These are phyloP conservation scores for Heliconius aoede DNA, from an alignment of 2,888 invertebrate genomes.

Conservation along the genomic window DNA sequence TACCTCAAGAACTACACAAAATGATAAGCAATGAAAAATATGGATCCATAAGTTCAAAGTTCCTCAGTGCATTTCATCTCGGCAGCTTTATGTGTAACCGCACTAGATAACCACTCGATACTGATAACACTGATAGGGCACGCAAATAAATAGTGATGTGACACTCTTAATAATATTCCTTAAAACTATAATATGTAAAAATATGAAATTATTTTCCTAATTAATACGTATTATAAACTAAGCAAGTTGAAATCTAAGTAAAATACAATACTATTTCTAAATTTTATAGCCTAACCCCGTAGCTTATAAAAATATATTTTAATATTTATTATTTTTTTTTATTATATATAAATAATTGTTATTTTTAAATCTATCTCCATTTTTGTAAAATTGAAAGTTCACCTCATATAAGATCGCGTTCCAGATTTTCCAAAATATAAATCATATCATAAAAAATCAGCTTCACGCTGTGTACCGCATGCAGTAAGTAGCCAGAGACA, in stretches of 20 bases:
- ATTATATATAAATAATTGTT: too few species aligned
- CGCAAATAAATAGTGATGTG: constrained; percentile 54
- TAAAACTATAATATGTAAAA: too few species aligned
- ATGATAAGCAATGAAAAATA: constrained; percentile 1
- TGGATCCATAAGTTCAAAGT: constrained; percentile 29
- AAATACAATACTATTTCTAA: background rate
- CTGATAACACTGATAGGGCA: constrained; percentile 52
- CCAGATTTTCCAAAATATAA: background rate
- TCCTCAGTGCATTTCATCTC: constrained; percentile 29
- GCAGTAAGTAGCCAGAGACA: too few species aligned
- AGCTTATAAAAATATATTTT: too few species aligned
- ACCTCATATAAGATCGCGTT: background rate
- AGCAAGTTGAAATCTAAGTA: background rate
- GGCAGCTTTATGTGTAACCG: constrained; percentile 39
- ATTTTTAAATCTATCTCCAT: background rate
- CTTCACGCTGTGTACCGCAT: too few species aligned
- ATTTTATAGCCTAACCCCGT: too few species aligned
- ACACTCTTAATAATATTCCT: background rate
- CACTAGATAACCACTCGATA: constrained; percentile 52
- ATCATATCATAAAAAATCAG: too few species aligned
- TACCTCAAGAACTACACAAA: background rate
- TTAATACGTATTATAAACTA: too few species aligned
- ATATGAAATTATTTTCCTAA: background rate
- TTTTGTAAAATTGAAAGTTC: fast-evolving
- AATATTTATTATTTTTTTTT: too few species aligned